phyloP scores from a whole-genome alignment of 2,797 vertebrate genomes.

The Lemur catta region DNA sequence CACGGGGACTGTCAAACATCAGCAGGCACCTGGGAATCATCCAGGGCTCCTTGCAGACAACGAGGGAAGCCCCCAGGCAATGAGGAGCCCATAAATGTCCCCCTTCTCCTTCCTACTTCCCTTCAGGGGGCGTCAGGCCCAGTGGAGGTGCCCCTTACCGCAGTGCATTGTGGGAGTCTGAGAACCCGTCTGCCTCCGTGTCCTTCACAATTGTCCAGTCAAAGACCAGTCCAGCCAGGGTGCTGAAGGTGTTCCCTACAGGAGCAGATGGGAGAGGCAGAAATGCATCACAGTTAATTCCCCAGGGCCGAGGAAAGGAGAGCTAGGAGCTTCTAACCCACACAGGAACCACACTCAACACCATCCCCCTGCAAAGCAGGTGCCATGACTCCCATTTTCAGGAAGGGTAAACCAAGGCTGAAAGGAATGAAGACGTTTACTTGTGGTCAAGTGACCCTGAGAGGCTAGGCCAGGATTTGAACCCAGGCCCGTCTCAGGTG shows the following conservation, averaged over 20 bases:
- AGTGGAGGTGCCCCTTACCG: slow-evolving; percentile 84
- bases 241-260: slow-evolving; percentile 97
- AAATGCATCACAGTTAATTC: neutral
- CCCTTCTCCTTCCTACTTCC: neutral
- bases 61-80: accelerated
- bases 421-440: neutral
- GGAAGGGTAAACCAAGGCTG: neutral
- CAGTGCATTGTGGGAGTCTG: slow-evolving; percentile 92
- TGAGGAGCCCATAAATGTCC: accelerated
- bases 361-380: neutral
- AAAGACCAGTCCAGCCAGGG: slow-evolving; percentile 93
- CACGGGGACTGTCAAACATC: neutral
- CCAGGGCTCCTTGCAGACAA: neutral
- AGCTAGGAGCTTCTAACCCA: neutral
- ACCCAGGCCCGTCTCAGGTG: neutral
- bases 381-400: neutral
- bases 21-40: accelerated
- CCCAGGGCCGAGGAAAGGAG: neutral
- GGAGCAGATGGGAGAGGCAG: neutral
- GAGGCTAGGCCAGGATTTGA: neutral
- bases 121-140: neutral
- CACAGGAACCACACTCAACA: neutral
- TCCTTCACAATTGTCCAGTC: slow-evolving; percentile 97
- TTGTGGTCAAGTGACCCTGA: neutral
- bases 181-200: slow-evolving; percentile 88